Conservation (phyloP, 2,113 vertebrate genomes). For the Propithecus coquereli region DNA sequence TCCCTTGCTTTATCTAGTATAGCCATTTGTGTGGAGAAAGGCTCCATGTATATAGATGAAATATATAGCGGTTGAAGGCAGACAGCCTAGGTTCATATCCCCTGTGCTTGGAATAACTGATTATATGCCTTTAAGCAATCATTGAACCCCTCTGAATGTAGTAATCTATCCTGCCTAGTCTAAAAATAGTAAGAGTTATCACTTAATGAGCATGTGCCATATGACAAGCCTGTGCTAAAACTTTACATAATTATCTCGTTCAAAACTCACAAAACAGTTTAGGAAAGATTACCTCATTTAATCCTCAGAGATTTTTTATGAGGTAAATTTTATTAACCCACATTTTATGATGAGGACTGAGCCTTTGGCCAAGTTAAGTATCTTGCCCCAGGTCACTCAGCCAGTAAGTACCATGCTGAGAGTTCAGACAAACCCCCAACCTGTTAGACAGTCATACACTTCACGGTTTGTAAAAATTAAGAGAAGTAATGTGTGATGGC, state of each 20-base stretch:
- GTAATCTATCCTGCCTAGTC: background rate
- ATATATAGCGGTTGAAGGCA: background rate
- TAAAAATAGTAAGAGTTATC: background rate
- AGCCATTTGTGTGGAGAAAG: background rate
- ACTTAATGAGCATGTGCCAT: background rate
- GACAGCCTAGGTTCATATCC: background rate
- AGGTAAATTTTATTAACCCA: background rate
- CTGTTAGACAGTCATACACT: background rate
- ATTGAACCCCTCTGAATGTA: background rate
- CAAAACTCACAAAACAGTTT: constrained; percentile 1
- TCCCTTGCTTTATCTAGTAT: background rate
- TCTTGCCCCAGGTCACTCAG: background rate
- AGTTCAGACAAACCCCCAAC: background rate
- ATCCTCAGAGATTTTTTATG: background rate
- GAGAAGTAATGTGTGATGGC: background rate
- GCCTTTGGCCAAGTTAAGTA: background rate
- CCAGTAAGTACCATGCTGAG: background rate
- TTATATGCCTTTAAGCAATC: background rate
- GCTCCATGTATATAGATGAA: background rate
- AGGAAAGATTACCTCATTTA: background rate
- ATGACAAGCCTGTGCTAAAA: background rate
- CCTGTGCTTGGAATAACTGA: background rate
- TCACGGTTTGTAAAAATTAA: background rate
- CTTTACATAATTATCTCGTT: background rate
- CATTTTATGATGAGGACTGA: background rate